Evolutionary conservation across 2,797 vertebrate genomes (phyloP).

Genomic region (Thaleichthys pacificus): DNA sequence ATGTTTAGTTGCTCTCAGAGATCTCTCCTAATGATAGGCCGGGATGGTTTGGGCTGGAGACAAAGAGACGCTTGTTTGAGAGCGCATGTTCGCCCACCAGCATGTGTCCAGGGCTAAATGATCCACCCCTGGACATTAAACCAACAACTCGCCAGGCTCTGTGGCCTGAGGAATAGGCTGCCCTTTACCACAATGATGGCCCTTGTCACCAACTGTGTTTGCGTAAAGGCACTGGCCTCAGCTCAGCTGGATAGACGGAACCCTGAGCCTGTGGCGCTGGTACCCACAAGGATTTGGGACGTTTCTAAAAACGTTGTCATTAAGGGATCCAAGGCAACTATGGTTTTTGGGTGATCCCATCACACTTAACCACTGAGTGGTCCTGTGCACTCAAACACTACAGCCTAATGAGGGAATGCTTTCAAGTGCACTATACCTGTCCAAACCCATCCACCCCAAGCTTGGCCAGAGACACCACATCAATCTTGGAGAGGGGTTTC

Average conservation of each 20-base stretch:
- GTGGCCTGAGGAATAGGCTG: slow-evolving; percentile 28
- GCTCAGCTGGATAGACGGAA: slow-evolving; percentile 3
- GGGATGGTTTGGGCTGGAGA: slow-evolving; percentile 34
- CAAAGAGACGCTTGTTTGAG: slow-evolving; percentile 20
- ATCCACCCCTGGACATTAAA: slow-evolving; percentile 32
- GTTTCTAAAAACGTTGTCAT: not conserved
- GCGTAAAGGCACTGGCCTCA: not conserved
- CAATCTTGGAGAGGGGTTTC: not conserved
- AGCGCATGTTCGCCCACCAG: not conserved
- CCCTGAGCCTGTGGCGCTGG: not conserved
- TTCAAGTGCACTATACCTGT: slow-evolving; percentile 5
- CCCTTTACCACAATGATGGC: slow-evolving; percentile 27
- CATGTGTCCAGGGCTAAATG: slow-evolving; percentile 21
- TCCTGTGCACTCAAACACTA: slow-evolving; percentile 4
- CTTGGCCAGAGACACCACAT: not conserved
- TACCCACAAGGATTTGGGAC: not conserved
- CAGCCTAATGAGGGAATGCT: slow-evolving; percentile 12
- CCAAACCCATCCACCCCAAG: not conserved
- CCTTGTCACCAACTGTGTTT: slow-evolving; percentile 8
- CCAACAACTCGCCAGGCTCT: slow-evolving; percentile 20
- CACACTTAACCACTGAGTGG: not conserved
- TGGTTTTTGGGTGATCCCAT: not conserved
- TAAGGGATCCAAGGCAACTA: not conserved
- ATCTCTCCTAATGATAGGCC: slow-evolving; percentile 39
- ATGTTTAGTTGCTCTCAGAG: slow-evolving; percentile 34